phyloP scores from a whole-genome alignment of 2,888 invertebrate species.

The Tetanocera ferruginea region DNA sequence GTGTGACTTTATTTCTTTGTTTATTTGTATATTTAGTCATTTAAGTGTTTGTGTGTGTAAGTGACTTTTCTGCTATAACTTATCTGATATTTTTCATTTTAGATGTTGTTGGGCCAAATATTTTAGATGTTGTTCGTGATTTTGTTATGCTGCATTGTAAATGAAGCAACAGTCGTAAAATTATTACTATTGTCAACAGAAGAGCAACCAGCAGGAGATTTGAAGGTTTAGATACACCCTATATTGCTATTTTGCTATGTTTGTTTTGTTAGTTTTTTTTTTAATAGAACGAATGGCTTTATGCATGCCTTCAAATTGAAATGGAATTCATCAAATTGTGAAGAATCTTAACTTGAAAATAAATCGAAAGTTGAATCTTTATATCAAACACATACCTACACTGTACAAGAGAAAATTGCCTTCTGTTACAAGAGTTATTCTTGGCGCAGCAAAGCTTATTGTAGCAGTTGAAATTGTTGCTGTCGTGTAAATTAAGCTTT shows the following conservation, averaged over 20 bases:
- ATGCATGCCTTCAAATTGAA: slow-evolving; percentile 45
- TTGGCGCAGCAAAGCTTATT: too few relatives aligned
- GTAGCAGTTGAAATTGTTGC: too few relatives aligned
- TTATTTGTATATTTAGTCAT: slow-evolving; percentile 19
- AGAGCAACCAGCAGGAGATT: neutral
- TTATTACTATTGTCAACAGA: slow-evolving; percentile 9
- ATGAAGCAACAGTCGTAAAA: slow-evolving; percentile 55
- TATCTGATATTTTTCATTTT: slow-evolving; percentile 60
- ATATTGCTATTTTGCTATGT: neutral
- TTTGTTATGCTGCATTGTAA: slow-evolving; percentile 53
- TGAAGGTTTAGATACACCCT: neutral
- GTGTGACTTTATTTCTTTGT: slow-evolving; percentile 16
- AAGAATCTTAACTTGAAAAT: too few relatives aligned
- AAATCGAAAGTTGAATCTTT: too few relatives aligned
- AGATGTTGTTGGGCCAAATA: slow-evolving; percentile 52
- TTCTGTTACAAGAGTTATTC: too few relatives aligned
- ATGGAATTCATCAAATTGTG: too few relatives aligned
- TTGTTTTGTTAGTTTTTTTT: slow-evolving; percentile 7
- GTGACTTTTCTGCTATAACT: slow-evolving; percentile 13
- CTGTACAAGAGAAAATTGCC: too few relatives aligned
- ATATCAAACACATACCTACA: too few relatives aligned
- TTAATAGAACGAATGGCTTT: slow-evolving; percentile 38
- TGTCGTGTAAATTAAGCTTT: too few relatives aligned
- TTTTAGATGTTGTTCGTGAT: slow-evolving; percentile 21
- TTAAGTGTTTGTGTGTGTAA: slow-evolving; percentile 19